Base-by-base conservation (phyloP, 2,888 invertebrate genomes). In the Tinea pellionella region DNA sequence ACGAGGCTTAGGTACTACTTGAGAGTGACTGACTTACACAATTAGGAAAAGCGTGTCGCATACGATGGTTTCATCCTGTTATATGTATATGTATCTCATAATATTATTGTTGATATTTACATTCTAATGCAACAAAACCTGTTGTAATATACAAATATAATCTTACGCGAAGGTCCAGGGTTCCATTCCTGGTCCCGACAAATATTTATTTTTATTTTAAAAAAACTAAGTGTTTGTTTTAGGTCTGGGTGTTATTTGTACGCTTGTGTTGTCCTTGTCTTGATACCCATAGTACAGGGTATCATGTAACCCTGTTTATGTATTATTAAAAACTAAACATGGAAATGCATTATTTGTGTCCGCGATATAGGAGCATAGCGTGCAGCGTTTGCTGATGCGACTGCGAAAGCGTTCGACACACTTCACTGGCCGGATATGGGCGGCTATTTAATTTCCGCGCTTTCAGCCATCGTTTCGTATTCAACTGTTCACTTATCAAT, bases 401-500 rank as follows among this genome's bases (percentile, higher is more conserved):
- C 53, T 9, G 47, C 47, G 47, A 47, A 4, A 47, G 47, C 47
- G 18, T 47, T 64, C 69, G 69, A 69, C 71, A 72, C 74, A 72
- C 74, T 76, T 72, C 74, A 72, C 65, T 63, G 63, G 64, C 69
- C 84, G 83, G 85, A 84, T 81, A 80, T 81, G 75, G 77, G 76
- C 77, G 78, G 81, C 79, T 80, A 84, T 85, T 84, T 82, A 83
- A 86, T 86, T 85, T 85, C 85, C 85, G 82, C 66, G 72, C 77
- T 74, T 78, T 77, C 78, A 78, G 75, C 80, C 76, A 80, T 78
- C 75, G 73, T 74, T 76, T 74, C 74, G 72, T 70, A 76, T 76
- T 77, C 73, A 74, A 73, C 72, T 68, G 66, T 65, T 67, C 67
- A 69, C 70, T 69, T 72, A 73, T 71, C 71, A 73, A 70, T 69